Evolutionary conservation across 2,113 vertebrate species (phyloP).

Genomic region (Microcebus lehilahytsara): DNA sequence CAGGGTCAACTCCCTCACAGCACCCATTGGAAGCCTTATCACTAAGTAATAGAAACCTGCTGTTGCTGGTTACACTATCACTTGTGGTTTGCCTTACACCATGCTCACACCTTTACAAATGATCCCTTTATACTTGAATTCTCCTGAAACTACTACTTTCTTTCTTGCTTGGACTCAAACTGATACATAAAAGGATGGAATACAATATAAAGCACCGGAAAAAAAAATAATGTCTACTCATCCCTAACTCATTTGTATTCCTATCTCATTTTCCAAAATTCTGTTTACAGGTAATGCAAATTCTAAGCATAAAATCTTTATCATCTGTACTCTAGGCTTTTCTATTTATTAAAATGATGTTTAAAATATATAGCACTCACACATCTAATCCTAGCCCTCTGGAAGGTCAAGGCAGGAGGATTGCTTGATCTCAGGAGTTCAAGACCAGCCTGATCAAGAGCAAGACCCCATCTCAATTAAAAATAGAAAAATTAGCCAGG

Average conservation of each 20-base stretch:
- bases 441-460: no score
- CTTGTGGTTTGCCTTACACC: neutral
- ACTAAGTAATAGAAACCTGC: neutral
- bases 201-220: neutral
- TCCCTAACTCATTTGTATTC: neutral
- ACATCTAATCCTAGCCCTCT: no score
- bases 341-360: neutral
- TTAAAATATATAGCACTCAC: neutral
- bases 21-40: neutral
- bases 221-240: neutral
- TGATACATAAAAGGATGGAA: neutral
- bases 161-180: neutral
- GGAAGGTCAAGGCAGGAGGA: no score
- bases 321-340: neutral
- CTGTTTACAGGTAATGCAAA: no score
- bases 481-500: no score
- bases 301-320: neutral
- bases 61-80: neutral
- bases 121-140: neutral
- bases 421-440: no score
- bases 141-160: neutral
- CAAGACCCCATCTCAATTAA: no score
- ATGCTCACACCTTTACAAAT: neutral
- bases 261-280: neutral
- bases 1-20: neutral